Percentiles rank a stretch among this genome's conserved stretches.
These are phyloP conservation scores for Hoplostethus atlanticus DNA, from an alignment of 2,797 vertebrate genomes.

Conservation along the genomic window DNA sequence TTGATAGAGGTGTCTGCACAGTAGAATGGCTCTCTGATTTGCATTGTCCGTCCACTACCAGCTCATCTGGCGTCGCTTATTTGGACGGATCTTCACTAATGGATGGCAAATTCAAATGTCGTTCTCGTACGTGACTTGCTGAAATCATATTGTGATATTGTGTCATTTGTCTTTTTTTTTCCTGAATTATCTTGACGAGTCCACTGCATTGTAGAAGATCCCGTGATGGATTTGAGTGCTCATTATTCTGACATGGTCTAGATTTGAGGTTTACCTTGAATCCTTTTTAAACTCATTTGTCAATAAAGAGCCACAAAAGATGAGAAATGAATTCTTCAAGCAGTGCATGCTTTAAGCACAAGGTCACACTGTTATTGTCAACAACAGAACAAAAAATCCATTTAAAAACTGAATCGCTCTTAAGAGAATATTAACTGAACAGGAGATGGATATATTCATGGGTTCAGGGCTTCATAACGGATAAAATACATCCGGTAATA, in stretches of 20 bases:
- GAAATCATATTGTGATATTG: conserved; percentile 4
- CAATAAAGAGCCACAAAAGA: conserved; percentile 18
- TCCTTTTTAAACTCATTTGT: conserved; percentile 12
- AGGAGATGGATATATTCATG: conserved; percentile 11
- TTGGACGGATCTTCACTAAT: conserved; percentile 13
- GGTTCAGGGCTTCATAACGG: conserved; percentile 47
- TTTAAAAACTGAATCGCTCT: conserved; percentile 36
- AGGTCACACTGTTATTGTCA: conserved; percentile 54
- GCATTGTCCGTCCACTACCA: conserved; percentile 41
- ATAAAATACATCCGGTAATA: conserved; percentile 46
- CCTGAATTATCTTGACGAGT: background rate
- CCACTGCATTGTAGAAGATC: conserved; percentile 7
- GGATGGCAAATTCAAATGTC: conserved; percentile 32
- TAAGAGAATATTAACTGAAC: conserved; percentile 30
- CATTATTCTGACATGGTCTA: conserved; percentile 33
- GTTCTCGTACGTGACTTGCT: conserved; percentile 5
- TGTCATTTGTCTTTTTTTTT: background rate
- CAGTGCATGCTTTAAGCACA: conserved; percentile 31
- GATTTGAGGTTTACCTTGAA: conserved; percentile 8
- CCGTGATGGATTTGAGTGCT: conserved; percentile 2
- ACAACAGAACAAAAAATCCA: conserved; percentile 60
- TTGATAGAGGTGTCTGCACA: conserved; percentile 50
- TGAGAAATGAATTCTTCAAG: conserved; percentile 11
- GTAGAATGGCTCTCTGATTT: conserved; percentile 49
- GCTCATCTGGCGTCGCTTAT: conserved; percentile 27